Percentiles rank a stretch among this genome's conserved stretches.
These are phyloP conservation scores for Stegodyphus dumicola DNA, from an alignment of 1,140 invertebrate species.

Conservation along the genomic window DNA sequence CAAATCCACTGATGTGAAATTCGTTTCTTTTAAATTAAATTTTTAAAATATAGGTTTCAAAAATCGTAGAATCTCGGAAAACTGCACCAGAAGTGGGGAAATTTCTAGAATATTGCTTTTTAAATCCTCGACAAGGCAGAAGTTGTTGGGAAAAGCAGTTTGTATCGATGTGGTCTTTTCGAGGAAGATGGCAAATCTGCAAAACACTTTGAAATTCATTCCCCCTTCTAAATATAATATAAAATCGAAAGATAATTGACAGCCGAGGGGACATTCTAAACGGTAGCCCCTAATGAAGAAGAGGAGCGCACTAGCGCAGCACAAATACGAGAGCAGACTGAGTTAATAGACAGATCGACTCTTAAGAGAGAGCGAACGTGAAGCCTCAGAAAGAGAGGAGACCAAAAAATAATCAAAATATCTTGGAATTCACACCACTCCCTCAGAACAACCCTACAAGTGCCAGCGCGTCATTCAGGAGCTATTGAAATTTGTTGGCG, in stretches of 20 bases:
- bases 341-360: constrained; percentile 18
- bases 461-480: constrained; percentile 29
- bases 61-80: too few species aligned
- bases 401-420: constrained; percentile 47
- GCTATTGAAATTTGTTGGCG: constrained; percentile 42
- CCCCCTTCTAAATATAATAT: neutral
- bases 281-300: constrained; percentile 14
- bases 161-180: too few species aligned
- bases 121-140: too few species aligned
- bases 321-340: neutral
- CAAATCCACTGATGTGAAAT: too few species aligned
- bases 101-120: too few species aligned
- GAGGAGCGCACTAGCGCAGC: neutral
- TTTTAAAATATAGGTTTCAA: too few species aligned
- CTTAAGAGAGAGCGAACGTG: constrained; percentile 2
- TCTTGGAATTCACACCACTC: constrained; percentile 51
- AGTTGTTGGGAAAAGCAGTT: too few species aligned
- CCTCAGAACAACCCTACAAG: constrained; percentile 45
- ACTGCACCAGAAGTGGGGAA: too few species aligned
- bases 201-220: neutral
- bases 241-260: constrained; percentile 17
- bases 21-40: too few species aligned
- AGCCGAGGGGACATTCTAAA: constrained; percentile 13
- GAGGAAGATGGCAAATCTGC: neutral
- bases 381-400: neutral